A percentile compares a stretch with the other conserved stretches of the same genome.
Evolutionary conservation across 37 sponge, comb jelly and placozoan species (phyloP).

Genomic region (Hormiphora californensis): DNA sequence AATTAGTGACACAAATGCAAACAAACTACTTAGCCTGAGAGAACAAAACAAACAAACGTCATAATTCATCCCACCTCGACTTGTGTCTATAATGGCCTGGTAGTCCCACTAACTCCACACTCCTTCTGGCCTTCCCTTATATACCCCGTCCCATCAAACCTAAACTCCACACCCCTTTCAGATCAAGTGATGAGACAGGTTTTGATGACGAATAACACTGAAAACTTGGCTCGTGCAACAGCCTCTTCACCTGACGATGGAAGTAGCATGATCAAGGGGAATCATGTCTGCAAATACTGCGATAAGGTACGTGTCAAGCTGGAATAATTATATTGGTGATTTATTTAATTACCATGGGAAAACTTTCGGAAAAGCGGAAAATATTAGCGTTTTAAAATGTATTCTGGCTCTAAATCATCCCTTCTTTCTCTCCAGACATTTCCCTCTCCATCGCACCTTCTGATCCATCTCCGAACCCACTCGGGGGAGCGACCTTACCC

Average conservation of each 20-base stretch:
- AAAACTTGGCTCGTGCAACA: background rate
- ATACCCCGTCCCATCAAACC: too few species aligned
- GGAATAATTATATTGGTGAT: too few species aligned
- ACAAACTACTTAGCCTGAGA: too few species aligned
- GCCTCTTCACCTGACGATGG: background rate
- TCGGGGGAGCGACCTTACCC: conserved; percentile 45
- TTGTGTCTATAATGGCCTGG: too few species aligned
- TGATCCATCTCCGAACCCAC: conserved; percentile 46
- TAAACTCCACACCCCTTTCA: conserved; percentile 27
- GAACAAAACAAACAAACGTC: too few species aligned
- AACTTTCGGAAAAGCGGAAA: too few species aligned
- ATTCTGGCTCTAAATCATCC: background rate
- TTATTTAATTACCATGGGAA: too few species aligned
- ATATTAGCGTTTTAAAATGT: background rate
- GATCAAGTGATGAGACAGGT: conserved; percentile 52
- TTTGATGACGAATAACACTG: conserved; percentile 15
- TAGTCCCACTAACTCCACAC: too few species aligned
- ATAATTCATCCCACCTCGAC: too few species aligned
- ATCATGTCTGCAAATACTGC: conserved; percentile 50
- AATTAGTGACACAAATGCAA: too few species aligned
- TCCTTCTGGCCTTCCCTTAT: too few species aligned
- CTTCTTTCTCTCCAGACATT: background rate
- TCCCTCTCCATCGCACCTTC: conserved; percentile 39
- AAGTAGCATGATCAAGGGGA: background rate
- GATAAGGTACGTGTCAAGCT: conserved; percentile 9